phyloP scores from a whole-genome alignment of 2,888 invertebrate genomes.

The Cosmia trapezina region DNA sequence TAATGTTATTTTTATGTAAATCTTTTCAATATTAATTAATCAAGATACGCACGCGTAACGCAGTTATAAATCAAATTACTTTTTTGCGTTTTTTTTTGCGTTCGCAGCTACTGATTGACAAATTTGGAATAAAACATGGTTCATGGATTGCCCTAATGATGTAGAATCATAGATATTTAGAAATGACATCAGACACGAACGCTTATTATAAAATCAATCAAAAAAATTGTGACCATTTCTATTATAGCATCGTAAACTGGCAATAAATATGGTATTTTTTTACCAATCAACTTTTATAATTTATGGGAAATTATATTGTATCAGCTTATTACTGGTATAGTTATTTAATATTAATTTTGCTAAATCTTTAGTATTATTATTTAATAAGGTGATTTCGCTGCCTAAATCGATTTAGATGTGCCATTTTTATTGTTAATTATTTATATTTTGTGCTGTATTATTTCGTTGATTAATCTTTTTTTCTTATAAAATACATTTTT shows the following conservation, averaged over 20 bases:
- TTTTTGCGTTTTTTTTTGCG: background rate
- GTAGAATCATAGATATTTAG: slow-evolving; percentile 40
- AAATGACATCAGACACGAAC: slow-evolving; percentile 59
- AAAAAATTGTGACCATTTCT: slow-evolving; percentile 45
- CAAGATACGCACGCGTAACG: slow-evolving; percentile 28
- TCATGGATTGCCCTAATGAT: slow-evolving; percentile 23
- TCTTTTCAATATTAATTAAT: slow-evolving; percentile 42
- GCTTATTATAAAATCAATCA: slow-evolving; percentile 49
- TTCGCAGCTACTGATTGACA: slow-evolving; percentile 41
- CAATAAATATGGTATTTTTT: slow-evolving; percentile 35
- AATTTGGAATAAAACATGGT: slow-evolving; percentile 30
- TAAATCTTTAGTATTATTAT: slow-evolving; percentile 43
- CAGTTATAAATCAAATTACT: slow-evolving; percentile 45
- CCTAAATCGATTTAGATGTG: slow-evolving; percentile 39
- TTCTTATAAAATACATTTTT: too few species aligned
- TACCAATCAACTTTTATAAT: slow-evolving; percentile 54
- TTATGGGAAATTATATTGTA: slow-evolving; percentile 49
- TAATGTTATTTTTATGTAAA: slow-evolving; percentile 50
- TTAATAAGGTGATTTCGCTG: slow-evolving; percentile 48
- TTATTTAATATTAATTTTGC: slow-evolving; percentile 43
- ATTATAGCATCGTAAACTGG: slow-evolving; percentile 47
- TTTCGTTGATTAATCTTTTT: too few species aligned
- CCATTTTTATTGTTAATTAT: slow-evolving; percentile 52
- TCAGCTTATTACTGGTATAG: slow-evolving; percentile 16
- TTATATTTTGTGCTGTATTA: slow-evolving; percentile 39